Base-by-base conservation (phyloP, 2,888 invertebrate genomes). In the Capitulum mitella region DNA sequence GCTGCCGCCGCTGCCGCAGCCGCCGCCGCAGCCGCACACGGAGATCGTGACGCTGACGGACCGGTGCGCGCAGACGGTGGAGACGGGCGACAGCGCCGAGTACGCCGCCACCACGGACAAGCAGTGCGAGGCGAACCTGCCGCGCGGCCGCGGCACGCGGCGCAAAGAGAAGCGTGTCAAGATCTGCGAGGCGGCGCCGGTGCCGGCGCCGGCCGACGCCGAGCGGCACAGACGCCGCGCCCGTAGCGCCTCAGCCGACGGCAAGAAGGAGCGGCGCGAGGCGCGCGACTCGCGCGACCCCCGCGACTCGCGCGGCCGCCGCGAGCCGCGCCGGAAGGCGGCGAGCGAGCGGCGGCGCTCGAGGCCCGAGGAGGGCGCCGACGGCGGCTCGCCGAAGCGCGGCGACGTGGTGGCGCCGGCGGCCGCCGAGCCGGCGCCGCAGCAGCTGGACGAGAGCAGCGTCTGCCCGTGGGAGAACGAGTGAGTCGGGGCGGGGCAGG, bases 401-500 rank as follows among this genome's bases (percentile, higher is more conserved):
- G 78, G 78, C 8, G 78, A 78, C 26, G 78, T 48, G 29, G 77
- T 51, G 46, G 77, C 77, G 26, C 77, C 79, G 14, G 40, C 79
- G 22, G 29, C n/a, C n/a, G n/a, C n/a, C n/a, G n/a, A n/a, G n/a
- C n/a, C n/a, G n/a, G n/a, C n/a, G n/a, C n/a, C n/a, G 58, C 32
- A 58, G 54, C 32, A 40, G 61, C 48, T 79, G 61, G 79, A 79
- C 77, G 51, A 79, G 40, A 48, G 61, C 81, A 58, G 80, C 82
- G 91, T 95, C 85, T 95, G 95, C 89, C 95, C 95, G 80, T 95
- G 95, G 95, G 95, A 95, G 90, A 94, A 95, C 88, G 94, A 95
- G 95, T 95, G 90, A 93, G 94, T 92, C 87, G 80, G 81, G 37
- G 48, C 16, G 6, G 12, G n/a, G n/a, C n/a, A n/a, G n/a, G n/a